Evolutionary conservation across 2,113 vertebrate genomes (phyloP), one percentile per base, ranked within the genome.

Genomic region (Mus pahari): DNA sequence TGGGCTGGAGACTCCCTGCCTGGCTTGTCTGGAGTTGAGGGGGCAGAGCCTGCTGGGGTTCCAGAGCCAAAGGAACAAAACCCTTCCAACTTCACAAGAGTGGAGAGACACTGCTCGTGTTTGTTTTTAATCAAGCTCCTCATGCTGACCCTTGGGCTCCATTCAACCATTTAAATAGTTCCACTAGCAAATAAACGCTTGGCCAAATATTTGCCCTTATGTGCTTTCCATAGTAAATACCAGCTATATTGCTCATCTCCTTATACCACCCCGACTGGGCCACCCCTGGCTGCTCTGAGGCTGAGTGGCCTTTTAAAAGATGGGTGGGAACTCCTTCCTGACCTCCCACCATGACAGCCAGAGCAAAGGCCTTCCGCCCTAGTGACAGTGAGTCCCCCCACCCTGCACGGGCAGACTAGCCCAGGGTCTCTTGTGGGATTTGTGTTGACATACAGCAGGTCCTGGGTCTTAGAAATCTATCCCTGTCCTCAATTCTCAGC

Each of bases 91-190:
- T 86, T 97, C 81, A 58, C 75, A 88, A 86, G 79, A 92, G 77
- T 4, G 10, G 88, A 95, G 96, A 94, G 84, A 92, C 92, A 88
- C 86, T 95, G 90, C 83, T 36, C 89, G 70, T 86, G 96, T 96
- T 97, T 97, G 97, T 97, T 97, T 98, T 98, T 89, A 97, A 97
- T 97, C 96, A 97, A 95, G 91, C 87, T 96, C 91, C 81, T 90
- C 81, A 82, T 20, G 28, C 90, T 97, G 97, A 96, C 89, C 96
- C 95, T 97, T 96, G 97, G 97, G 92, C 86, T 97, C 94, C 93
- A 89, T 91, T 96, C 95, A 98, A 92, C 92, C 95, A 90, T 96
- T 97, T 93, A 89, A 95, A 97, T 97, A 95, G 97, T 96, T 95
- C 89, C 82, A 81, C 96, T 92, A 94, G 95, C 95, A 95, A 97